These are phyloP conservation scores for Sebastes trivittatus DNA, from an alignment of 2,797 vertebrate species.

Conservation along the genomic window DNA sequence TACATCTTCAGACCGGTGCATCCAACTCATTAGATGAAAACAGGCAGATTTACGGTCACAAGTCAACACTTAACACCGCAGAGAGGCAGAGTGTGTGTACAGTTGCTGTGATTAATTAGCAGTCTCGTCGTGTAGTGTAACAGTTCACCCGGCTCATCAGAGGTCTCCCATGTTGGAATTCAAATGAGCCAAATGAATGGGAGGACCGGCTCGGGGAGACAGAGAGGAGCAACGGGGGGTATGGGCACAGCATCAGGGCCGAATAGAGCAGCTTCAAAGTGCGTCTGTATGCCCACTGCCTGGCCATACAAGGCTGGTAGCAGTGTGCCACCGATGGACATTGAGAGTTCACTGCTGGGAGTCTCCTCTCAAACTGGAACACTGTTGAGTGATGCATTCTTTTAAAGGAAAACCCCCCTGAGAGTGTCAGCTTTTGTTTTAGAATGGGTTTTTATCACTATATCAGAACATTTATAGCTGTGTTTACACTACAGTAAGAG, in stretches of 20 bases:
- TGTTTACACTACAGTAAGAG: background rate
- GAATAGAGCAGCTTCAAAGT: conserved; percentile 58
- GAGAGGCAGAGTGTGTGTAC: conserved; percentile 25
- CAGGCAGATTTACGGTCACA: background rate
- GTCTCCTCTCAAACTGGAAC: conserved; percentile 31
- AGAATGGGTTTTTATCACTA: conserved; percentile 23
- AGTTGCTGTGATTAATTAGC: conserved; percentile 68
- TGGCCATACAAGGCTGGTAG: conserved; percentile 52
- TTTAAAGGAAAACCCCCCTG: background rate
- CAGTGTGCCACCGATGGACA: conserved; percentile 47
- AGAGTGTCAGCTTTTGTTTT: conserved; percentile 16
- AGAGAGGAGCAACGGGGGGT: conserved; percentile 68
- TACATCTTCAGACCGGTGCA: conserved; percentile 11
- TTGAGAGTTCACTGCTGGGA: conserved; percentile 44
- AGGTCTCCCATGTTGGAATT: conserved; percentile 70
- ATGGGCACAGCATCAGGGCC: conserved; percentile 52
- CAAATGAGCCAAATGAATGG: conserved; percentile 74
- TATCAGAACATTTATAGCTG: conserved; percentile 12
- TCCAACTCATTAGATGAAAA: background rate
- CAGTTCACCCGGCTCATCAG: conserved; percentile 63
- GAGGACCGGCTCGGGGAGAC: conserved; percentile 52
- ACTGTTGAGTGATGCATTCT: conserved; percentile 2
- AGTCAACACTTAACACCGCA: conserved; percentile 5
- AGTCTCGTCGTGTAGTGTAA: conserved; percentile 63
- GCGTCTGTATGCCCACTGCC: conserved; percentile 52